Evolutionary conservation across 2,113 vertebrate genomes (phyloP).

Genomic region (Ondatra zibethicus): DNA sequence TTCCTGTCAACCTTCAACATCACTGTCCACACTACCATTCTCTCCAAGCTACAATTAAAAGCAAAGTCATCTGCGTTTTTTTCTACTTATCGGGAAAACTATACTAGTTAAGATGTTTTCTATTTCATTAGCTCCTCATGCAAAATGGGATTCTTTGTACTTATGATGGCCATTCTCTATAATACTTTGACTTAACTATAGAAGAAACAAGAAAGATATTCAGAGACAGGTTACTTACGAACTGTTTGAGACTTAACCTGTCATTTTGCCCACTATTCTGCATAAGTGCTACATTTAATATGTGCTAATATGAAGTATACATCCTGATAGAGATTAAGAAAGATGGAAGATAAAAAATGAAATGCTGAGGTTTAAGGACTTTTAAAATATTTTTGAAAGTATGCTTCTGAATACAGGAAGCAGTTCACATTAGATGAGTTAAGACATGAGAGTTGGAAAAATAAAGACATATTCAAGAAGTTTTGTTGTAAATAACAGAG

Average conservation of each 20-base stretch:
- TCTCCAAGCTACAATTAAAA: not conserved
- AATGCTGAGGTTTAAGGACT: not conserved
- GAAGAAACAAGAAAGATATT: not conserved
- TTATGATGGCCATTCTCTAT: not conserved
- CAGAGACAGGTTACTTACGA: not conserved
- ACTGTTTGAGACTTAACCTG: not conserved
- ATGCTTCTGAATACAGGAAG: constrained; percentile 28
- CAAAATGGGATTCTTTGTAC: not conserved
- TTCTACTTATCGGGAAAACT: not conserved
- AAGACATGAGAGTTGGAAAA: not conserved
- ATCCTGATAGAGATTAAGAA: not conserved
- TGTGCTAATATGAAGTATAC: not conserved
- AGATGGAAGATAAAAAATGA: not conserved
- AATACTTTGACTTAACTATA: not conserved
- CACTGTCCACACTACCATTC: not conserved
- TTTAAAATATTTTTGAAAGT: constrained; percentile 33
- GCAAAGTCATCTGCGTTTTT: not conserved
- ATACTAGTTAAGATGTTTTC: not conserved
- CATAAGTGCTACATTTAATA: not conserved
- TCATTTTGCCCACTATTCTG: not conserved
- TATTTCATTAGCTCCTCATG: not conserved
- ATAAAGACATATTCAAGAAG: constrained; percentile 37
- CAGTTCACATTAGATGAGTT: not conserved
- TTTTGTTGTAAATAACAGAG: constrained; percentile 43
- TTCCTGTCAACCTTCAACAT: not conserved